Percentiles rank a stretch among this genome's conserved stretches.
Conservation (phyloP, 2,113 vertebrate genomes). For the Ciconia boyciana region DNA sequence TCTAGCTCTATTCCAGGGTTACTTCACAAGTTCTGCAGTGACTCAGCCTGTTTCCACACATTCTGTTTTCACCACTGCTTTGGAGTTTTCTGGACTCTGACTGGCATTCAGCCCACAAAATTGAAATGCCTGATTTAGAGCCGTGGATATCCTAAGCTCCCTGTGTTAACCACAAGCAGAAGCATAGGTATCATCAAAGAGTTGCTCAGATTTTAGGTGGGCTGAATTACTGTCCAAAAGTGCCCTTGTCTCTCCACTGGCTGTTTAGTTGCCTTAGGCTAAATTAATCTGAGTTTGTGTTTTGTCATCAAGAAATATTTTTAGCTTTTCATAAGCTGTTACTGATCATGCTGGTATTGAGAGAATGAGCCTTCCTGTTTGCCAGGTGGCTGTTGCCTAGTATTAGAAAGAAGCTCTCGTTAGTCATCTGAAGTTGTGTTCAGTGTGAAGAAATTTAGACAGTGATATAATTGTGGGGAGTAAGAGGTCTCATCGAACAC, state of each 20-base stretch:
- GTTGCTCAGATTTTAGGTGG: background rate
- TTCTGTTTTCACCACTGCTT: background rate
- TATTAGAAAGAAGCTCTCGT: background rate
- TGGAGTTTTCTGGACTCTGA: background rate
- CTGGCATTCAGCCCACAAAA: background rate
- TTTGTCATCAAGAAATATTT: background rate
- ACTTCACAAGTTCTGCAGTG: background rate
- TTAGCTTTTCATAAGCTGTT: background rate
- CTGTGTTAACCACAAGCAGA: background rate
- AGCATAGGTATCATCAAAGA: background rate
- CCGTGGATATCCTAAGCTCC: background rate
- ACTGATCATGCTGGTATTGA: background rate
- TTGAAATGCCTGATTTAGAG: background rate
- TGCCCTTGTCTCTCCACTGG: background rate
- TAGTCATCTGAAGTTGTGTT: background rate
- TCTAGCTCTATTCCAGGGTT: background rate
- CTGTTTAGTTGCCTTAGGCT: background rate
- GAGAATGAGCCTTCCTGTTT: background rate
- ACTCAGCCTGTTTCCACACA: background rate
- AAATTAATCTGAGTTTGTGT: background rate
- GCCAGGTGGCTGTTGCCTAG: background rate
- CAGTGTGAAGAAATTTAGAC: background rate
- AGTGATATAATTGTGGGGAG: background rate
- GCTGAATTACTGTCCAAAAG: background rate
- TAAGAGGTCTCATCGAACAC: background rate